Conservation (phyloP, 2,113 vertebrate species). For the Pseudorectes ferrugineus region DNA sequence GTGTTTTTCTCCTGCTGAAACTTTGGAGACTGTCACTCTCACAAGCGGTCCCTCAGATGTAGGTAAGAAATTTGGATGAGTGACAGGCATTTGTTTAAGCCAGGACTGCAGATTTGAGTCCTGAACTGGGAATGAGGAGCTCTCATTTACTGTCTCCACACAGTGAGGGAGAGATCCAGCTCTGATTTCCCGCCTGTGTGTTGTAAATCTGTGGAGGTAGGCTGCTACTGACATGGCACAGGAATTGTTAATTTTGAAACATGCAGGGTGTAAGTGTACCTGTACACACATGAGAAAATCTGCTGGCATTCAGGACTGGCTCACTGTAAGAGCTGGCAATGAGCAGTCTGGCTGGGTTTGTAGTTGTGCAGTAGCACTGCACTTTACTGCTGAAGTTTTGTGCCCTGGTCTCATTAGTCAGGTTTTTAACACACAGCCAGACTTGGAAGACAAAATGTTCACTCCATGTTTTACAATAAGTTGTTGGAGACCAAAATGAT, state of each 20-base stretch:
- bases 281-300: not conserved
- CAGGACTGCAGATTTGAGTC: not conserved
- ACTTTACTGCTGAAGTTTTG: not conserved
- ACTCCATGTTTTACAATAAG: not conserved
- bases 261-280: not conserved
- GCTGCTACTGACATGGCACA: not conserved
- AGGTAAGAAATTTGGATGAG: not conserved
- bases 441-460: not conserved
- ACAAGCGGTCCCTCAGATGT: accelerated
- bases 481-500: not conserved
- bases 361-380: not conserved
- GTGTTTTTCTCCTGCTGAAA: not conserved
- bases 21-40: not conserved
- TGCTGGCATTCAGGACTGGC: not conserved
- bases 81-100: not conserved
- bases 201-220: not conserved
- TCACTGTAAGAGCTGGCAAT: not conserved
- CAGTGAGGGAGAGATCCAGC: not conserved
- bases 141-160: not conserved
- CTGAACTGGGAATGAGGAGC: not conserved
- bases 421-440: not conserved
- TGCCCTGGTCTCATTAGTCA: not conserved
- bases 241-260: not conserved
- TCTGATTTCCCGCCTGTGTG: not conserved
- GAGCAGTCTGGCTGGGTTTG: not conserved